These are phyloP conservation scores for Thinocorus orbignyianus DNA, from an alignment of 2,113 vertebrate genomes.

Conservation along the genomic window DNA sequence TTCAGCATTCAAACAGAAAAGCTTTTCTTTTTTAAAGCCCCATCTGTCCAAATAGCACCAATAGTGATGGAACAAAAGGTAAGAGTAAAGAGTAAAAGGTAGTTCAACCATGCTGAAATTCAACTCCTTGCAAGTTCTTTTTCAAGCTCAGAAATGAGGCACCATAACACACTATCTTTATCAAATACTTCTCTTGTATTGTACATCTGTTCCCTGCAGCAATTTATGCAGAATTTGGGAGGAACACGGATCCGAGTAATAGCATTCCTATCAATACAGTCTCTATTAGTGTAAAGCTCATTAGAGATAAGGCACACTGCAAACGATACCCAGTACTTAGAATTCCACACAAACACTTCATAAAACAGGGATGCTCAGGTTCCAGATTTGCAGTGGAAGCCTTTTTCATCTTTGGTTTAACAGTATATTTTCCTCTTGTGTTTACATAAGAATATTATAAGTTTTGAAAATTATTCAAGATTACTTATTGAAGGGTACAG, in stretches of 20 bases:
- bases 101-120: background rate
- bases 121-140: background rate
- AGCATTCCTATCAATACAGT: background rate
- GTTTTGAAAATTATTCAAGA: background rate
- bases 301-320: background rate
- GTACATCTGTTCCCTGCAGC: background rate
- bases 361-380: background rate
- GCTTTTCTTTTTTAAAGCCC: background rate
- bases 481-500: background rate
- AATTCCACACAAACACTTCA: background rate
- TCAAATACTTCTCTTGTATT: too few relatives aligned
- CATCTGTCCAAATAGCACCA: background rate
- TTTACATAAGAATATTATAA: background rate
- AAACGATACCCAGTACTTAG: background rate
- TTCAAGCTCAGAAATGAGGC: background rate
- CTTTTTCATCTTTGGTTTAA: background rate
- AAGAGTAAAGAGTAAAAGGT: background rate
- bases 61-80: background rate
- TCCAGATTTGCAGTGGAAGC: background rate
- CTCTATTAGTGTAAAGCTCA: background rate
- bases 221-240: background rate
- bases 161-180: too few relatives aligned
- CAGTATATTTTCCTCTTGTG: background rate
- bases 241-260: background rate
- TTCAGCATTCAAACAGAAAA: background rate